Evolutionary conservation across 2,797 vertebrate genomes (phyloP).

Genomic region (Tarsius wallacei): DNA sequence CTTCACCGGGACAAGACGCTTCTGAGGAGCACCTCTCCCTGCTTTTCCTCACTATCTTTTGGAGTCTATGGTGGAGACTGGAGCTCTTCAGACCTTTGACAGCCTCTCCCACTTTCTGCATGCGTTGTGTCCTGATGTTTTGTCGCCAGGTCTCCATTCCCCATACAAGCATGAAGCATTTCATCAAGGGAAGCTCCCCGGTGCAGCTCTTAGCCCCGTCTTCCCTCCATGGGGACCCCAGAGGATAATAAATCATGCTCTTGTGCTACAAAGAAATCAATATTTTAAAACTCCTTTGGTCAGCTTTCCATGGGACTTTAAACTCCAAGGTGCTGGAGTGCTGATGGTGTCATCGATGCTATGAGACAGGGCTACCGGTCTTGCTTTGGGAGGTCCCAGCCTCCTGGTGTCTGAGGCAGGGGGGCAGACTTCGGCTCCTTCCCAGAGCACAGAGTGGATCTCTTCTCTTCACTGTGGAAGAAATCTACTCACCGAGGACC

Average conservation of each 20-base stretch:
- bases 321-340: slow-evolving; percentile 72
- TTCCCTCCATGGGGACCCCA: slow-evolving; percentile 66
- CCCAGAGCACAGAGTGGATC: background rate
- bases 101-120: background rate
- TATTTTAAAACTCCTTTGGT: slow-evolving; percentile 80
- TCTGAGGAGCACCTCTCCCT: no score
- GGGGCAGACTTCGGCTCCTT: background rate
- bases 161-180: background rate
- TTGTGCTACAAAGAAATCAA: slow-evolving; percentile 70
- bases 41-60: background rate
- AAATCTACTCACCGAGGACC: background rate
- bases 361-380: background rate
- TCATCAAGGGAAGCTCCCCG: slow-evolving; percentile 33
- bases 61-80: background rate
- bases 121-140: background rate
- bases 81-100: background rate
- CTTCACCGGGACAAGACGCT: no score
- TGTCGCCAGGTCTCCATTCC: background rate
- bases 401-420: slow-evolving; percentile 1
- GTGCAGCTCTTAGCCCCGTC: slow-evolving; percentile 32
- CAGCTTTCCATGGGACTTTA: slow-evolving; percentile 80
- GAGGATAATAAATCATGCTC: slow-evolving; percentile 72
- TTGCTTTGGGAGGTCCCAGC: background rate
- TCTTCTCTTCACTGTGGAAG: no score
- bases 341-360: slow-evolving; percentile 75